A percentile compares a stretch with the other conserved stretches of the same genome.
Evolutionary conservation across 2,888 invertebrate species (phyloP).

Genomic region (Dorcus parallelipipedus): DNA sequence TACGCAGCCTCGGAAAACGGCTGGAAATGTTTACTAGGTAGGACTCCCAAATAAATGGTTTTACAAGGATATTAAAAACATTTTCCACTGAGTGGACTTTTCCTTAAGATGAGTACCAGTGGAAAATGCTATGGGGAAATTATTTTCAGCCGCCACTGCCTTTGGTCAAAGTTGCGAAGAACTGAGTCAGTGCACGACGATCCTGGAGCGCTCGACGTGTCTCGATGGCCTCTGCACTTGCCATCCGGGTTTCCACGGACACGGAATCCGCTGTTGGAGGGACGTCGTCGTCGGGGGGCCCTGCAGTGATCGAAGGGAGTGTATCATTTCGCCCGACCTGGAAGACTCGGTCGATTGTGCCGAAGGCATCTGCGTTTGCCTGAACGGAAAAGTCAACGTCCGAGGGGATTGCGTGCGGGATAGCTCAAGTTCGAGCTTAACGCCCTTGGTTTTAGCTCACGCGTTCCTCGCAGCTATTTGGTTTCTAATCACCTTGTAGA

Average conservation of each 20-base stretch:
- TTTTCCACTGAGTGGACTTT: too few relatives aligned
- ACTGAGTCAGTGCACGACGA: slow-evolving; percentile 40
- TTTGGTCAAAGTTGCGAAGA: slow-evolving; percentile 40
- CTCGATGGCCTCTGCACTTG: slow-evolving; percentile 36
- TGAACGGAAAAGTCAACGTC: slow-evolving; percentile 23
- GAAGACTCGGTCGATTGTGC: slow-evolving; percentile 33
- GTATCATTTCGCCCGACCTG: slow-evolving; percentile 30
- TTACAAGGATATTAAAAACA: not conserved
- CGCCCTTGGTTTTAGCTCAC: too few relatives aligned
- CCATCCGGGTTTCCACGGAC: slow-evolving; percentile 32
- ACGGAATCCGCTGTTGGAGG: slow-evolving; percentile 33
- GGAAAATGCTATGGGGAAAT: too few relatives aligned
- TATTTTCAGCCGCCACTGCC: slow-evolving; percentile 35
- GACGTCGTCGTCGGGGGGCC: slow-evolving; percentile 30
- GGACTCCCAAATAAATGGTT: too few relatives aligned
- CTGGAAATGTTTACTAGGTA: slow-evolving; percentile 40
- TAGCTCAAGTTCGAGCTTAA: too few relatives aligned
- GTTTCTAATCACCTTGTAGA: too few relatives aligned
- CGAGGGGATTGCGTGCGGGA: too few relatives aligned
- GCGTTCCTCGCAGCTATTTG: too few relatives aligned
- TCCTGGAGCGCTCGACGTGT: slow-evolving; percentile 34
- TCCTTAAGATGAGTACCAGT: too few relatives aligned
- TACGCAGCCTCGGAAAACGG: slow-evolving; percentile 36
- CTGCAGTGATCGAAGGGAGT: slow-evolving; percentile 37
- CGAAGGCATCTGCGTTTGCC: slow-evolving; percentile 37